Base-by-base conservation (phyloP, 2,888 invertebrate genomes). In the Tachystola acroxantha region DNA sequence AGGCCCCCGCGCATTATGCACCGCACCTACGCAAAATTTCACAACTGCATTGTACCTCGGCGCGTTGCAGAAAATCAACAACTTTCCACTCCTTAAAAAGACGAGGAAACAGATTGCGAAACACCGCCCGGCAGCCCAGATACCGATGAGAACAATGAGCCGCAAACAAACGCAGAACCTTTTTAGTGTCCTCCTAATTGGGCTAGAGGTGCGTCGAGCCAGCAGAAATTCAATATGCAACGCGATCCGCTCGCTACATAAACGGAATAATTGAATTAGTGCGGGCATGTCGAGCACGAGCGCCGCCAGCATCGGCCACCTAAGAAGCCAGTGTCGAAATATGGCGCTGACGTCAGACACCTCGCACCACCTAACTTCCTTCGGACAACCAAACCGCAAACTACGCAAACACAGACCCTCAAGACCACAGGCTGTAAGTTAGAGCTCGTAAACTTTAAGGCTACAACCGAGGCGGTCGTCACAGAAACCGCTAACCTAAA, bases 41-140 rank as follows among this genome's bases (percentile, higher is more conserved):
- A 75, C 80, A 84, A 82, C 65, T 63, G 67, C 68, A 67, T 48
- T 46, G 52, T 44, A 53, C 60, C 59, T 50, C 54, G 46, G 47
- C 59, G 58, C 60, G 53, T 53, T 65, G 64, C 70, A 65, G 64
- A 71, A 72, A 75, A 76, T 73, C 73, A 67, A 74, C 73, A 73
- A 80, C 85, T 84, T 84, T 84, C 84, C 65, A 80, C 71, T 78
- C 84, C 81, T 72, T 81, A 78, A 81, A 80, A 76, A 78, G 80
- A 74, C 73, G 65, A 74, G 76, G 81, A 78, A 80, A 74, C 67
- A 50, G 57, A 62, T 84, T 82, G 69, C 71, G 68, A 80, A 81
- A 84, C 66, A 52, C 54, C 56, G 64, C 64, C 64, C 65, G 52
- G 61, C 63, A 75, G 70, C 76, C 76, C 79, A 77, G 76, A 73